Percentiles rank a stretch among this genome's conserved stretches.
phyloP scores from a whole-genome alignment of 2,888 invertebrate species.

The Hyalella azteca region DNA sequence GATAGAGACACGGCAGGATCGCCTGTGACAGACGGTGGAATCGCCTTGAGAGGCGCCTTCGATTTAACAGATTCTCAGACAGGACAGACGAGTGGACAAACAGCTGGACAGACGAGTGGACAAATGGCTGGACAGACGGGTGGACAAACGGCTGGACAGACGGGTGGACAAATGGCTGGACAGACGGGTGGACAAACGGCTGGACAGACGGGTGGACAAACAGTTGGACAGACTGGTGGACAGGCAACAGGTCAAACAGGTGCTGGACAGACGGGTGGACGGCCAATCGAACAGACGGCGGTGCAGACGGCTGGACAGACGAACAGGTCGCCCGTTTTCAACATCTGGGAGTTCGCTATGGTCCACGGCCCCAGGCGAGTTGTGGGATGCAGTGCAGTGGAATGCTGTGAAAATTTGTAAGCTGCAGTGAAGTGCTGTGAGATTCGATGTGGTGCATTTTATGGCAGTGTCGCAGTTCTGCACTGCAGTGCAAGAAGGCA shows the following conservation, averaged over 20 bases:
- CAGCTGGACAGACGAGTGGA: not conserved
- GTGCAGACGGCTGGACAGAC: not conserved
- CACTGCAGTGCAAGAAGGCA: too few relatives aligned
- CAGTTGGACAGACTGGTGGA: not conserved
- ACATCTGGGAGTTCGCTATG: slow-evolving; percentile 34
- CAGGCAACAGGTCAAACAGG: not conserved
- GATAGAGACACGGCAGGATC: too few relatives aligned
- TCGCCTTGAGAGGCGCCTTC: too few relatives aligned
- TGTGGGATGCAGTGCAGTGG: not conserved
- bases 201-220: not conserved
- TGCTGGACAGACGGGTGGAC: not conserved
- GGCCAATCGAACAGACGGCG: not conserved
- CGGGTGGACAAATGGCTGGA: not conserved
- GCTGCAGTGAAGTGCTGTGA: not conserved
- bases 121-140: not conserved
- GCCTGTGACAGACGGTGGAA: too few relatives aligned
- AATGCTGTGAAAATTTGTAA: not conserved
- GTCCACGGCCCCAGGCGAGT: not conserved
- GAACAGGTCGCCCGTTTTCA: slow-evolving; percentile 33
- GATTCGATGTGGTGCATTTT: too few relatives aligned
- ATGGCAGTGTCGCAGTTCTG: too few relatives aligned
- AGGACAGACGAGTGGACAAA: too few relatives aligned
- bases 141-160: not conserved
- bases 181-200: too few relatives aligned
- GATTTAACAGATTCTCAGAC: too few relatives aligned